Percentiles rank a stretch among this genome's conserved stretches.
phyloP scores from a whole-genome alignment of 2,888 invertebrate genomes.

The Griposia aprilina region DNA sequence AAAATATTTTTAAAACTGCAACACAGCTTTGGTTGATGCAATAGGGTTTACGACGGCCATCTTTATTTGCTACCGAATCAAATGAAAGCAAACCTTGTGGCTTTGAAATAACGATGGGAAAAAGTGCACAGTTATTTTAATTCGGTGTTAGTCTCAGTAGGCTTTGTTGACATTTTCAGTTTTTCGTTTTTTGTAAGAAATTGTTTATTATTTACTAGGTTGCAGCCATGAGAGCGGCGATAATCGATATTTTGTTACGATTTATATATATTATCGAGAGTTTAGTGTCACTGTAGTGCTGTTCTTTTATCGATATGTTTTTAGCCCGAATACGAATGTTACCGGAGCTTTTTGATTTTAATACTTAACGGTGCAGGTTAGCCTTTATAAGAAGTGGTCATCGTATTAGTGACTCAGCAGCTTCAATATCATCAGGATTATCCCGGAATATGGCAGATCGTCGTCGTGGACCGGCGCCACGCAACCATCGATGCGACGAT shows the following conservation, averaged over 20 bases:
- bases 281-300: conserved; percentile 26
- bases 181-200: conserved; percentile 80
- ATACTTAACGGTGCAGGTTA: background rate
- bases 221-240: conserved; percentile 53
- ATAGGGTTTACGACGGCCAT: conserved; percentile 63
- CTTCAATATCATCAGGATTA: background rate
- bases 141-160: conserved; percentile 66
- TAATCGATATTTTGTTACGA: conserved; percentile 37
- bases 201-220: conserved; percentile 69
- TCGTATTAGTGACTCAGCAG: background rate
- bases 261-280: conserved; percentile 14
- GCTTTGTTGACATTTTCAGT: conserved; percentile 81
- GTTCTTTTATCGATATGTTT: conserved; percentile 18
- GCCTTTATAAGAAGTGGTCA: background rate
- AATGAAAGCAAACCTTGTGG: conserved; percentile 24
- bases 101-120: conserved; percentile 1
- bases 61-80: conserved; percentile 10
- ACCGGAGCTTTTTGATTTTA: background rate
- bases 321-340: background rate
- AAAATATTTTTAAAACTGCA: conserved; percentile 77
- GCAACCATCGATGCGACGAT: background rate
- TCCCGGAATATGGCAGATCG: background rate
- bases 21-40: conserved; percentile 66
- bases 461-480: background rate
- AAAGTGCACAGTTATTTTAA: conserved; percentile 46